Percentiles rank a stretch among this genome's conserved stretches.
These are phyloP conservation scores for Aphidoletes aphidimyza DNA, from an alignment of 2,888 invertebrate species.

Conservation along the genomic window DNA sequence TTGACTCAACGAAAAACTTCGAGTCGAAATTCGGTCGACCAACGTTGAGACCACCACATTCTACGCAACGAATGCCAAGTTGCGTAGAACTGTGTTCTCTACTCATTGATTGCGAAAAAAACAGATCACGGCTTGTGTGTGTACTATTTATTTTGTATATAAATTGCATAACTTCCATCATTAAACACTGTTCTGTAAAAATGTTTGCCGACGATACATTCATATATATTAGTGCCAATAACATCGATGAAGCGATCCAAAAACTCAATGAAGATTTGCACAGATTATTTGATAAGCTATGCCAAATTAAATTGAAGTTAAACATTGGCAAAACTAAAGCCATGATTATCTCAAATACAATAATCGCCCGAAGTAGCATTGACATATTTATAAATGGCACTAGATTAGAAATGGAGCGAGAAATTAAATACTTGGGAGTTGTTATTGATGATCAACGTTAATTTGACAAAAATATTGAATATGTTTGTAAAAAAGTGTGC, in stretches of 20 bases:
- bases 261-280: background rate
- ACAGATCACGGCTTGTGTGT: too few species aligned
- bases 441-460: conserved; percentile 12
- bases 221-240: background rate
- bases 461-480: conserved; percentile 16
- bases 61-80: too few species aligned
- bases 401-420: background rate
- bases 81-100: too few species aligned
- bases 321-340: background rate
- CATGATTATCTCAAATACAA: conserved; percentile 5
- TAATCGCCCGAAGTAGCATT: background rate
- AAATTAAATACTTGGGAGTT: conserved; percentile 3
- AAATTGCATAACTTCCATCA: background rate
- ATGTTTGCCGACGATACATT: conserved; percentile 51
- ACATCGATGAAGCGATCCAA: conserved; percentile 1
- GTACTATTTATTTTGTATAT: conserved; percentile 34
- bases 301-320: background rate
- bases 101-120: too few species aligned
- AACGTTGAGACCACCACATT: too few species aligned
- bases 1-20: too few species aligned
- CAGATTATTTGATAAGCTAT: conserved; percentile 16
- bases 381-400: background rate
- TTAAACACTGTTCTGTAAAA: background rate
- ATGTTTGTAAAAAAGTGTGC: background rate
- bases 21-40: too few species aligned